These are phyloP conservation scores for Cephus sareptanus DNA, from an alignment of 2,888 invertebrate genomes.

Conservation along the genomic window DNA sequence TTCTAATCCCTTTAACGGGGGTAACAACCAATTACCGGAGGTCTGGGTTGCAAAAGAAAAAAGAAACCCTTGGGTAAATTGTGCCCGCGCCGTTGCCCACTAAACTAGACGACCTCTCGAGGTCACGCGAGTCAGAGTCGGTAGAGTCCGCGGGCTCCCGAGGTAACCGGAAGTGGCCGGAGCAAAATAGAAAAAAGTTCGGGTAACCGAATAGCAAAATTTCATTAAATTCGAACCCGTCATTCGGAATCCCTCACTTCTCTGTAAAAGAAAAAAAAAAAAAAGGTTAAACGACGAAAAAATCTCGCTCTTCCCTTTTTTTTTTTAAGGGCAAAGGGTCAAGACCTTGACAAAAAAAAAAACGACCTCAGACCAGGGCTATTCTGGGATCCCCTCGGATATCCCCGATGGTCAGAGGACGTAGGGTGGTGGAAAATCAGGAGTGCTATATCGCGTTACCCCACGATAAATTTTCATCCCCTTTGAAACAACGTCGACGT, in stretches of 20 bases:
- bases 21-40: constrained; percentile 9
- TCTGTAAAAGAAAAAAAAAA: not conserved
- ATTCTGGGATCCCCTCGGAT: not conserved
- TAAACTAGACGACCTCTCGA: not conserved
- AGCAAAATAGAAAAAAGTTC: not conserved
- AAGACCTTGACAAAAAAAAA: not conserved
- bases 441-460: not conserved
- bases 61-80: not conserved
- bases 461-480: not conserved
- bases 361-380: not conserved
- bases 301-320: not conserved
- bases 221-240: not conserved
- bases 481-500: not conserved
- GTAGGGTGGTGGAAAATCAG: not conserved
- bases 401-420: not conserved
- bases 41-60: not conserved
- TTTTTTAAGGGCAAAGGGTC: not conserved
- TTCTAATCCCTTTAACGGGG: constrained; percentile 16
- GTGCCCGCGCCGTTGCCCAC: not conserved
- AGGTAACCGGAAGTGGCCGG: not conserved
- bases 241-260: not conserved
- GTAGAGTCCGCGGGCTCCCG: not conserved
- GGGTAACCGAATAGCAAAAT: not conserved
- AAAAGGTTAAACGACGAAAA: not conserved
- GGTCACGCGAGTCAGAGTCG: not conserved